phyloP scores from a whole-genome alignment of 2,797 vertebrate species.

The Antennarius maculatus region DNA sequence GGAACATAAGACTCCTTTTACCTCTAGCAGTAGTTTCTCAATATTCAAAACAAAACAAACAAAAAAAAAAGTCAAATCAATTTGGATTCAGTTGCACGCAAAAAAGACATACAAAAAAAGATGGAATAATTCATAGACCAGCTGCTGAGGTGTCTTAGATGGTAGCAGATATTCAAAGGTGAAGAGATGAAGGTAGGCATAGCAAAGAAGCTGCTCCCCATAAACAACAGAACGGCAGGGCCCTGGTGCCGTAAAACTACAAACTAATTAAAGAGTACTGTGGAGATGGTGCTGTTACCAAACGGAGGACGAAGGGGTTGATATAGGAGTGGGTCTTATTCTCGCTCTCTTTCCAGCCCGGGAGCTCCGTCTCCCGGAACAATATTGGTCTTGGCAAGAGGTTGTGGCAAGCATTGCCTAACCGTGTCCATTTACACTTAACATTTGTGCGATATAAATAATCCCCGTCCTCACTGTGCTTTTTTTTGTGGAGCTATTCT shows the following conservation, averaged over 20 bases:
- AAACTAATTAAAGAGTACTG: slow-evolving; percentile 67
- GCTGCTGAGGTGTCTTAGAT: slow-evolving; percentile 37
- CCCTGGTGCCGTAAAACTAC: slow-evolving; percentile 59
- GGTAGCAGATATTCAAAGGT: slow-evolving; percentile 49
- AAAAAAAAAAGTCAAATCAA: slow-evolving; percentile 8
- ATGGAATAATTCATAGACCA: slow-evolving; percentile 11
- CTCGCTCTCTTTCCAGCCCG: slow-evolving; percentile 58
- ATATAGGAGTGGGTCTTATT: slow-evolving; percentile 56
- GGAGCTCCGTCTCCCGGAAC: slow-evolving; percentile 72
- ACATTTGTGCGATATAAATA: slow-evolving; percentile 70
- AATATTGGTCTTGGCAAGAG: slow-evolving; percentile 75
- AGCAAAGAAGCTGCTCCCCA: slow-evolving; percentile 29
- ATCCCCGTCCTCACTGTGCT: slow-evolving; percentile 44
- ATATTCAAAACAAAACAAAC: not conserved
- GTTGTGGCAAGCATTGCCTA: slow-evolving; percentile 52
- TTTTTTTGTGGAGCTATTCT: slow-evolving; percentile 48
- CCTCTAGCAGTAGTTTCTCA: slow-evolving; percentile 22
- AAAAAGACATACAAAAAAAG: slow-evolving; percentile 4
- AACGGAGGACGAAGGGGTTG: slow-evolving; percentile 46
- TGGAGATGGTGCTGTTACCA: slow-evolving; percentile 57
- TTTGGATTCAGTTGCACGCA: slow-evolving; percentile 15
- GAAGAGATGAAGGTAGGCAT: slow-evolving; percentile 35
- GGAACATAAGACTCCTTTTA: slow-evolving; percentile 43
- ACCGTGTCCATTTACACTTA: slow-evolving; percentile 65
- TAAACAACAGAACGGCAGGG: slow-evolving; percentile 7